Conservation (phyloP, 2,797 vertebrate genomes). For the Syndactyla subalaris region DNA sequence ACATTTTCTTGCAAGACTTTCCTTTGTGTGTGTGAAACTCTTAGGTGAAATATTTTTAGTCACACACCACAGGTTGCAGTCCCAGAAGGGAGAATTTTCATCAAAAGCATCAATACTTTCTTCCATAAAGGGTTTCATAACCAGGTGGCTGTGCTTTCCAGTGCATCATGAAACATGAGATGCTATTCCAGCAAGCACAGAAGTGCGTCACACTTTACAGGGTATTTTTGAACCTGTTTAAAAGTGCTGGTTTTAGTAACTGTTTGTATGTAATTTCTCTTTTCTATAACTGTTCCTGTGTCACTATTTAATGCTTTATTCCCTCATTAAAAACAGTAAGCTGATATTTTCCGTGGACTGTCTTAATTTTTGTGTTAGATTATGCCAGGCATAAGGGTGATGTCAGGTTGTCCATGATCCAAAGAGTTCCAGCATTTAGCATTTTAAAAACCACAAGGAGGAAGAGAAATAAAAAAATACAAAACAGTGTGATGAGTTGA, state of each 20-base stretch:
- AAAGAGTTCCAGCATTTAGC: not conserved
- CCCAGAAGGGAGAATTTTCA: slow-evolving; percentile 16
- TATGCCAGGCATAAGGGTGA: not conserved
- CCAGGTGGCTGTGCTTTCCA: slow-evolving; percentile 12
- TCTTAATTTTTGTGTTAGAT: not conserved
- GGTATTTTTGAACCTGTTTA: slow-evolving; percentile 21
- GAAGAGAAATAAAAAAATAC: not conserved
- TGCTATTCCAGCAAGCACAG: not conserved
- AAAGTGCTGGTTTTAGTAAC: not conserved
- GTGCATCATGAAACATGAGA: not conserved
- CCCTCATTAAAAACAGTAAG: not conserved
- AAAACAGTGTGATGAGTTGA: not conserved
- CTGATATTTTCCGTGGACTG: not conserved
- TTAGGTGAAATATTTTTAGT: slow-evolving; percentile 44
- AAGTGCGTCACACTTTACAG: not conserved
- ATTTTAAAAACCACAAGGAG: not conserved
- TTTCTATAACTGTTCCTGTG: not conserved
- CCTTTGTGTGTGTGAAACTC: not conserved
- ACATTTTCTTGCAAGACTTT: not conserved
- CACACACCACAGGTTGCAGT: not conserved
- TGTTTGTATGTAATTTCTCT: not conserved
- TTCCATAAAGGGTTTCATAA: slow-evolving; percentile 7
- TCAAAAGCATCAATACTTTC: not conserved
- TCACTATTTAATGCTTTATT: not conserved
- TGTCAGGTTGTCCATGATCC: not conserved